Conservation (phyloP, 2,888 invertebrate genomes). For the Dendrolimus pini region DNA sequence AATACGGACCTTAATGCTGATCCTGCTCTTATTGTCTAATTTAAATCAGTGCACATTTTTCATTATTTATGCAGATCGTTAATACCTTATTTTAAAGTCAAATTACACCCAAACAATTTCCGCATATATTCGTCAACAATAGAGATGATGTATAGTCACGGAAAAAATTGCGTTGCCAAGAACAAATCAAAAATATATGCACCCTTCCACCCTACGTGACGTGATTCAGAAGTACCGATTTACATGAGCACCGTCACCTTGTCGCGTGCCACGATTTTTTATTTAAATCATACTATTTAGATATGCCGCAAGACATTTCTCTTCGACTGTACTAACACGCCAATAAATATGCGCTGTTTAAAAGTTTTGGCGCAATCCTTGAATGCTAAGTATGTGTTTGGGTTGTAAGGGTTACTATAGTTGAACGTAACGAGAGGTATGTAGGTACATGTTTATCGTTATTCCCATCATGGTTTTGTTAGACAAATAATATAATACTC, state of each 20-base stretch:
- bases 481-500: too few relatives aligned
- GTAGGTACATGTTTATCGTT: neutral
- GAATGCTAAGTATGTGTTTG: slow-evolving; percentile 23
- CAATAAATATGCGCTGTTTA: slow-evolving; percentile 41
- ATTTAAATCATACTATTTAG: slow-evolving; percentile 73
- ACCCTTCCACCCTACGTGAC: slow-evolving; percentile 70
- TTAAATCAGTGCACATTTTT: neutral
- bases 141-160: slow-evolving; percentile 43
- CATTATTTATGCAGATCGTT: neutral
- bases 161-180: slow-evolving; percentile 64
- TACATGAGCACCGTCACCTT: slow-evolving; percentile 58
- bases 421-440: neutral
- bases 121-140: slow-evolving; percentile 21
- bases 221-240: slow-evolving; percentile 57
- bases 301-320: slow-evolving; percentile 62
- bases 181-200: slow-evolving; percentile 77
- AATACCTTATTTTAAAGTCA: neutral
- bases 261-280: slow-evolving; percentile 72
- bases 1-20: too few relatives aligned
- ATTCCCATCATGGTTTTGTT: too few relatives aligned
- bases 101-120: neutral
- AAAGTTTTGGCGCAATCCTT: slow-evolving; percentile 32
- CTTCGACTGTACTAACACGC: slow-evolving; percentile 21
- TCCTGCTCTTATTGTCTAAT: neutral
- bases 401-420: slow-evolving; percentile 3